phyloP scores from a whole-genome alignment of 2,113 vertebrate species.

The Microcebus lehilahytsara region DNA sequence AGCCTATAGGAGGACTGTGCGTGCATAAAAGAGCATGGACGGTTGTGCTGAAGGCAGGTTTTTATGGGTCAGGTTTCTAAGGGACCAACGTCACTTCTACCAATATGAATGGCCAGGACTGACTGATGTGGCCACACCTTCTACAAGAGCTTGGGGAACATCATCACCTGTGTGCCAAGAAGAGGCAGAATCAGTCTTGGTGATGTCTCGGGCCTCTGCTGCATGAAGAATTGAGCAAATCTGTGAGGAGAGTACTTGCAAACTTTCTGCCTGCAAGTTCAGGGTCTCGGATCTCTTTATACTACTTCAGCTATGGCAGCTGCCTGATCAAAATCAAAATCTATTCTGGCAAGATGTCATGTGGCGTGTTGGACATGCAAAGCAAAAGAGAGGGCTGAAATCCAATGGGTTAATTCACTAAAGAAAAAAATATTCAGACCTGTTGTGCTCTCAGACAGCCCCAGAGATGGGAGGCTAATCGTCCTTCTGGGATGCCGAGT shows the following conservation, averaged over 20 bases:
- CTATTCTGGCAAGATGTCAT: not conserved
- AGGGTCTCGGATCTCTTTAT: not conserved
- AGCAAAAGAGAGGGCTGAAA: not conserved
- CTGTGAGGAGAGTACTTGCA: rapidly evolving
- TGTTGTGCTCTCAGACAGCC: not conserved
- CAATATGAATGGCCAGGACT: not conserved
- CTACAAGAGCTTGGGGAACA: not conserved
- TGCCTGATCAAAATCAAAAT: not conserved
- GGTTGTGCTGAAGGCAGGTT: rapidly evolving
- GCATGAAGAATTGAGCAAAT: rapidly evolving
- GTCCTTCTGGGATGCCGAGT: constrained; percentile 45
- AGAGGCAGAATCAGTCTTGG: not conserved
- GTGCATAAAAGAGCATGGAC: not conserved
- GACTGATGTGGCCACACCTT: not conserved
- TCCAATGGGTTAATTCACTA: constrained; percentile 17
- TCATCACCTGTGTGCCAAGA: not conserved
- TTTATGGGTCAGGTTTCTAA: not conserved
- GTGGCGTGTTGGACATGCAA: not conserved
- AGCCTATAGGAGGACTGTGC: not conserved
- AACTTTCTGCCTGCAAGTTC: not conserved
- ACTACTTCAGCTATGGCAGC: not conserved
- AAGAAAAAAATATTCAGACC: not conserved
- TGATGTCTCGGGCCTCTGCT: not conserved
- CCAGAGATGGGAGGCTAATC: constrained; percentile 37
- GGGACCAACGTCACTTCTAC: no score